Base-by-base conservation (phyloP, 2,888 invertebrate genomes). In the Aricia artaxerxes region DNA sequence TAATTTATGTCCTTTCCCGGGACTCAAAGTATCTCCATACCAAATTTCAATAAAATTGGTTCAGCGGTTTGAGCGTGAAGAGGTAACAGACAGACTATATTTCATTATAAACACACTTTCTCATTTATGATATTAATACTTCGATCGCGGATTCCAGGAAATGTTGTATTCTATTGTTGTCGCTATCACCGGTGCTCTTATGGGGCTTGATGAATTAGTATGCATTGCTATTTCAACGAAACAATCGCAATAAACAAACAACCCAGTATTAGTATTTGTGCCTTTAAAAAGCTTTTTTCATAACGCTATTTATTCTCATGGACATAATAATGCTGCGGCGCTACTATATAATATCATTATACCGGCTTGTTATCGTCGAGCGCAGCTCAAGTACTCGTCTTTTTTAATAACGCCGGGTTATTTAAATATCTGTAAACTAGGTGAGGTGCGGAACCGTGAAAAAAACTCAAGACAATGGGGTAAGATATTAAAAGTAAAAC, bases 401-500 rank as follows among this genome's bases (percentile, higher is more conserved):
- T 76, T 53, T 76, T 53, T 76, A 76, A 76, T 76, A 53, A 76
- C 53, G 35, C 76, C 57, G 76, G 35, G 53, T 76, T 53, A 53
- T 76, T 76, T 69, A 69, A 69, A 76, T 76, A 53, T 24, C 76
- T 53, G 57, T 76, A 76, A 31, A 35, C 53, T 53, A 57, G 31
- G 76, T 53, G 49, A 78, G 78, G 40, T 78, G 61, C 31, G 73
- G 75, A 78, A n/a, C 73, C 61, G 73, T 78, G 60, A 75, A 75
- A 83, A 80, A 80, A 82, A 83, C 85, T 85, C 83, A 80, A 84
- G 83, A 87, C 86, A 89, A 90, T 87, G 85, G 87, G 86, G 84
- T 88, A 89, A 88, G 84, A 88, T 91, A 90, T 88, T 90, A 89
- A 90, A 88, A 53, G 88, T 87, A 90, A 91, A 88, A 88, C 88